Evolutionary conservation across 2,113 vertebrate genomes (phyloP).

Genomic region (Macrotis lagotis): DNA sequence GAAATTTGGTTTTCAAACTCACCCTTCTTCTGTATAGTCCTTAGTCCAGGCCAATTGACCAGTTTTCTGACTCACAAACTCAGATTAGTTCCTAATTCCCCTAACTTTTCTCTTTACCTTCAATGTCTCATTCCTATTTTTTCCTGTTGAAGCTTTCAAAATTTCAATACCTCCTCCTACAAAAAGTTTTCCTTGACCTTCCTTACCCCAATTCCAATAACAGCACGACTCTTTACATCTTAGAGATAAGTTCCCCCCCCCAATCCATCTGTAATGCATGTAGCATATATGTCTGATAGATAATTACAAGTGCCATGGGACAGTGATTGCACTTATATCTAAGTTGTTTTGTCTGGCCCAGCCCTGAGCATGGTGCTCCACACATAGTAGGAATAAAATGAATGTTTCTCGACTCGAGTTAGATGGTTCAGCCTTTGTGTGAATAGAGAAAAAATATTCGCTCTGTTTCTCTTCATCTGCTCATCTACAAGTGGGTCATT

Average conservation of each 20-base stretch:
- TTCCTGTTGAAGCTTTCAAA: neutral
- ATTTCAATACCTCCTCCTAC: neutral
- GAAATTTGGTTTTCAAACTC: neutral
- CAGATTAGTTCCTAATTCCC: neutral
- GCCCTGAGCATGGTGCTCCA: neutral
- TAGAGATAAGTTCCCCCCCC: neutral
- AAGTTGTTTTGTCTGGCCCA: neutral
- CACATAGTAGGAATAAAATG: neutral
- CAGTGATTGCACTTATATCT: neutral
- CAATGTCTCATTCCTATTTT: neutral
- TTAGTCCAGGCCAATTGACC: neutral
- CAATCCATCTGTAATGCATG: neutral
- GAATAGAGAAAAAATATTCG: neutral
- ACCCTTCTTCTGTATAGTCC: neutral
- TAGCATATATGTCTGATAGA: neutral
- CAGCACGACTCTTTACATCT: neutral
- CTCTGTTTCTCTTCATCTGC: neutral
- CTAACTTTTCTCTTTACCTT: neutral
- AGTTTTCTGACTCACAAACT: neutral
- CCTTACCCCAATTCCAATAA: neutral
- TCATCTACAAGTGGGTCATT: neutral
- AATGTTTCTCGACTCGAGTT: neutral
- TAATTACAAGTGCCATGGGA: neutral
- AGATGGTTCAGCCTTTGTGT: neutral
- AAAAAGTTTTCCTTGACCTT: neutral